Evolutionary conservation across 1,140 invertebrate genomes (phyloP), one percentile per base, ranked within the genome.

Genomic region (Coelopa frigida): DNA sequence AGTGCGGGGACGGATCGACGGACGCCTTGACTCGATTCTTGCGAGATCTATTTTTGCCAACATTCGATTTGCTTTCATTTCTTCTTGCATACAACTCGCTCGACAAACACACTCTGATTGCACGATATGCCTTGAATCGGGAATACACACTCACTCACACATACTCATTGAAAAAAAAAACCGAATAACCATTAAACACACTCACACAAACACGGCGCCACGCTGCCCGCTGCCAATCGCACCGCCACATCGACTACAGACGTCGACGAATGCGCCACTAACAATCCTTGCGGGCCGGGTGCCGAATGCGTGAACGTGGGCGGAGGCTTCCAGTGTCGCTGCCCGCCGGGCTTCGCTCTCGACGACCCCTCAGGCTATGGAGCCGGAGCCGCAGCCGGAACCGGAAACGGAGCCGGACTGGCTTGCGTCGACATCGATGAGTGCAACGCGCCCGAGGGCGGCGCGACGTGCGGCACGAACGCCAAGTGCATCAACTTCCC

Each of bases 401-500:
- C 33, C 20, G 49, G 47, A 37, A 52, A 52, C 20, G 64, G 70
- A 32, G 62, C 62, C 18, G 62, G 62, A 2, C 38, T 53, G 59
- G 59, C 59, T 44, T 82, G 80, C 62, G 55, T 74, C 45, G 80
- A 84, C 70, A 73, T 84, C 57, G 80, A 84, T 59, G 82, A 84
- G 64, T 84, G 82, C 64, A 75, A 87, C 75, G 82, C 84, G 33
- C 83, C 57, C 54, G 78, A 81, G 12, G 79, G 84, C 5, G 52
- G 55, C 31, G 62, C 62, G 51, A 66, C 62, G 33, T 94, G 90
- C 68, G 90, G 89, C n/a, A 70, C 85, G 10, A 89, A 91, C 61
- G 88, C 89, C 12, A 81, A 91, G 47, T 94, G 91, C 67, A 92
- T 89, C 70, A 95, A 95, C 73, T 73, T 93, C 41, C 89, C 89